These are phyloP conservation scores for Drosophila paulistorum DNA, from an alignment of 1,140 invertebrate species.

Conservation along the genomic window DNA sequence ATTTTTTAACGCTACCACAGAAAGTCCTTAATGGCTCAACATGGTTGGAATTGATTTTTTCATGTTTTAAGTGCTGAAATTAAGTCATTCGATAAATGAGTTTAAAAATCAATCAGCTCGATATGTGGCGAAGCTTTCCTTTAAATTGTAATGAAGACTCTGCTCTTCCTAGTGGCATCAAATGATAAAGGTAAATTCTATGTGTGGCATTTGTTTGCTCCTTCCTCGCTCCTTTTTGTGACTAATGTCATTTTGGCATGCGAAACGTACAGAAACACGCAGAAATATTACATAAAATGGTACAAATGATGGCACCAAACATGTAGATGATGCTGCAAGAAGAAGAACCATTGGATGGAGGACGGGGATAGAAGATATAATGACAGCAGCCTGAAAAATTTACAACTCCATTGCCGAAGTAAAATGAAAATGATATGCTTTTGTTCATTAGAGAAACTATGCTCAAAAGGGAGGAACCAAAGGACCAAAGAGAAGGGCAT, in stretches of 20 bases:
- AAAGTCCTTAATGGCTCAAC: too few relatives aligned
- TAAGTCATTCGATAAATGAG: too few relatives aligned
- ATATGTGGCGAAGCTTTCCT: too few relatives aligned
- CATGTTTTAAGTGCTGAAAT: too few relatives aligned
- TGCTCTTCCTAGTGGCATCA: too few relatives aligned
- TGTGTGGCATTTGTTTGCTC: not conserved
- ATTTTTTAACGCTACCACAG: too few relatives aligned
- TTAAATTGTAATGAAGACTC: too few relatives aligned
- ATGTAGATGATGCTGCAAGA: constrained; percentile 22
- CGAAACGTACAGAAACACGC: constrained; percentile 69
- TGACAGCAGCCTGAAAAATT: constrained; percentile 58
- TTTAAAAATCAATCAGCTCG: too few relatives aligned
- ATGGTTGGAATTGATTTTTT: too few relatives aligned
- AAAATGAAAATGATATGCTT: constrained; percentile 55
- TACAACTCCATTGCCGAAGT: constrained; percentile 15
- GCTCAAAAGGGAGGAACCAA: constrained; percentile 18
- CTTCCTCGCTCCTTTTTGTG: constrained; percentile 35
- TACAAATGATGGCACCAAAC: constrained; percentile 4
- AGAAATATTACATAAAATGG: constrained; percentile 39
- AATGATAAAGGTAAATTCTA: too few relatives aligned
- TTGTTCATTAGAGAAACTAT: constrained; percentile 72
- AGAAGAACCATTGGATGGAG: not conserved
- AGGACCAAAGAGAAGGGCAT: not conserved
- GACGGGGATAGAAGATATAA: constrained; percentile 32
- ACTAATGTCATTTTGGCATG: constrained; percentile 77